A percentile compares a stretch with the other conserved stretches of the same genome.
These are phyloP conservation scores for Poecile montanus DNA, from an alignment of 2,797 vertebrate species.

Conservation along the genomic window DNA sequence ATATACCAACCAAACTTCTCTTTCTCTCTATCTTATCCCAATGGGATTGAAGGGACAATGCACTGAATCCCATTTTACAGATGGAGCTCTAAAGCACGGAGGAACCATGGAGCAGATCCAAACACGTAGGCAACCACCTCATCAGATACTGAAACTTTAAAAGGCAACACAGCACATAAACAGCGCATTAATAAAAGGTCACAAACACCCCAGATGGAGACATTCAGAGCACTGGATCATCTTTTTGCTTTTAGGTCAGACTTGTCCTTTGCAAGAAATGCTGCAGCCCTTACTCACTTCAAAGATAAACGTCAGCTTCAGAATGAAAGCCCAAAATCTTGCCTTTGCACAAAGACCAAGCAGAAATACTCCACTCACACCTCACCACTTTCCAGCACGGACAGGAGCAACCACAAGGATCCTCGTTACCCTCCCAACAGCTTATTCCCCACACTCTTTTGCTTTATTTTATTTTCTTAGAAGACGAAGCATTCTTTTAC, in stretches of 20 bases:
- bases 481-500: accelerated
- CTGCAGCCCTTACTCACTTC: background rate
- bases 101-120: background rate
- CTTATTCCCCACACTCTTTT: background rate
- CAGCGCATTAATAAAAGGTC: background rate
- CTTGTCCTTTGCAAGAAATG: background rate
- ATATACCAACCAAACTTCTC: background rate
- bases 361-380: background rate
- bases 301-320: background rate
- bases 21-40: background rate
- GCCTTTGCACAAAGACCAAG: background rate
- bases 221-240: background rate
- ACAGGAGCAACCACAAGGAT: background rate
- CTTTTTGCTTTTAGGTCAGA: background rate
- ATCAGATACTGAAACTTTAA: background rate
- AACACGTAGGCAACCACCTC: background rate
- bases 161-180: background rate
- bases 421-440: background rate
- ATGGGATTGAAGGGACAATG: background rate
- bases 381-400: background rate
- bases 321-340: background rate
- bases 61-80: background rate
- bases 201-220: background rate
- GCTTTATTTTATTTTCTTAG: background rate
- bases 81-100: background rate